Base-by-base conservation (phyloP, 2,888 invertebrate species). In the Lissonota sp. region DNA sequence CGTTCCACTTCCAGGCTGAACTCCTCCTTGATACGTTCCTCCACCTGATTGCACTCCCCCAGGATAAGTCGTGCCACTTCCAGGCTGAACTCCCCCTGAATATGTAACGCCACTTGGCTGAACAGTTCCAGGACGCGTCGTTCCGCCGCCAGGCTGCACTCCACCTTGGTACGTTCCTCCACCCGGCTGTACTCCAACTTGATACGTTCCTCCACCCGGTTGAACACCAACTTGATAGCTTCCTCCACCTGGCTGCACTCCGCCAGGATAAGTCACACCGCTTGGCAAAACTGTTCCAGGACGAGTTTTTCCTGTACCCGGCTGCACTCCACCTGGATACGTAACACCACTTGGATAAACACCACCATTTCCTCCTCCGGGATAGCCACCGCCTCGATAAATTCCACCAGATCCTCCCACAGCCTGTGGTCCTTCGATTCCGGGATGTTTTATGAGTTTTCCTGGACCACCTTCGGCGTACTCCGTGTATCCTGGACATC, bases 401-500 rank as follows among this genome's bases (percentile, higher is more conserved):
- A 26, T 26, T 26, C 26, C 26, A 26, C 26, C 26, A 26, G 26
- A 26, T 26, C 26, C 26, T 26, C 26, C 26, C 26, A 26, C 26
- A 26, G 26, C 26, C 26, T 26, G 1, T 26, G 26, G 26, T 1
- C 26, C 26, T 26, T 3, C 26, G 26, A 26, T 83, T 26, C 84
- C 83, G 14, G 49, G 44, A 44, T 42, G 63, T 39, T 26, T 26
- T 26, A 64, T 64, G 46, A 77, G 64, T 75, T 73, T 79, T 10
- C 66, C 80, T 6, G 79, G 79, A 40, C 49, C 64, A 16, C 53
- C 44, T 16, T 67, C 77, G 4, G 12, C 44, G 6, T 69, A 79
- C 44, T 74, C 85, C 10, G 72, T 60, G 51, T 92, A 91, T 62
- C 93, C 93, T 55, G 93, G 92, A 90, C 96, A 96, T 62, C 95